These are phyloP conservation scores for Mamestra configurata DNA, from an alignment of 1,140 invertebrate genomes.

Conservation along the genomic window DNA sequence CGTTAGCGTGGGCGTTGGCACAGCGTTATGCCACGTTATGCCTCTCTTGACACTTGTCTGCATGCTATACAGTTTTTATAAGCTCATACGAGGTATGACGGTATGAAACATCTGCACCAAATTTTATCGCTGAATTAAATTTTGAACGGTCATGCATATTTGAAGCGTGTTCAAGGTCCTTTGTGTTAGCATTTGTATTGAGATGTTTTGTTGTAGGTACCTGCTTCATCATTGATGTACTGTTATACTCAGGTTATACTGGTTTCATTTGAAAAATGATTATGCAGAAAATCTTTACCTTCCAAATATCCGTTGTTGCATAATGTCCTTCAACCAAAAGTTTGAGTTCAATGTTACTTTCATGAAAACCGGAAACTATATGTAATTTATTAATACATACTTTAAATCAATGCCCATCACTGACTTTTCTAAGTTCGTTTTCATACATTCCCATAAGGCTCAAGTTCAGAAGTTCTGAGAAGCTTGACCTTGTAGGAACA, in stretches of 20 bases:
- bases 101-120: conserved; percentile 51
- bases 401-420: neutral
- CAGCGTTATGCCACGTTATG: conserved; percentile 7
- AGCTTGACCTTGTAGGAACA: conserved; percentile 43
- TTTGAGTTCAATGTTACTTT: conserved; percentile 5
- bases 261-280: conserved; percentile 22
- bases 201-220: conserved; percentile 35
- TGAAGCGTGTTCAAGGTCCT: conserved; percentile 30
- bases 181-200: conserved; percentile 43
- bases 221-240: conserved; percentile 39
- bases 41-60: conserved; percentile 19
- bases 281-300: neutral
- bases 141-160: conserved; percentile 46
- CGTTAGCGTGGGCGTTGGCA: conserved; percentile 28
- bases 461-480: conserved; percentile 23
- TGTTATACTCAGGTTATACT: conserved; percentile 4
- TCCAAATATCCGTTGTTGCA: neutral
- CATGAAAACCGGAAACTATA: neutral
- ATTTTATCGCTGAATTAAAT: conserved; percentile 55
- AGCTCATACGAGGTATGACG: conserved; percentile 12
- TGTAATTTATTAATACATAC: neutral
- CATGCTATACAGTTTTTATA: conserved; percentile 38
- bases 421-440: neutral
- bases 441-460: neutral
- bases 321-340: conserved; percentile 5